These are phyloP conservation scores for Patella ulyssiponensis DNA, from an alignment of 2,888 invertebrate species.

Conservation along the genomic window DNA sequence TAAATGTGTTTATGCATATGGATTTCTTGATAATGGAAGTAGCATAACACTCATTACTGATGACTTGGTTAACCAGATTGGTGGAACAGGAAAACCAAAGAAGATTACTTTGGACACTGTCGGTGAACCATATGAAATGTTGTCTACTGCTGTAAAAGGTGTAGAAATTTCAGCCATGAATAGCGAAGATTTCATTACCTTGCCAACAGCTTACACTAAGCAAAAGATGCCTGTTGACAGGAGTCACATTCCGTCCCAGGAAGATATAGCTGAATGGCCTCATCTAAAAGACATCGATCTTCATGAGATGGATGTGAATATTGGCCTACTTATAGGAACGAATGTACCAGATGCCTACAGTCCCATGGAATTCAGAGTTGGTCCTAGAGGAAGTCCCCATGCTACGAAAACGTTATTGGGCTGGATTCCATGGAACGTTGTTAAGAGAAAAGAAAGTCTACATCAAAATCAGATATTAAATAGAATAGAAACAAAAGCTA, in stretches of 20 bases:
- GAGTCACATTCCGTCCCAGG: conserved; percentile 17
- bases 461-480: neutral
- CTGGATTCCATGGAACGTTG: conserved; percentile 10
- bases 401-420: conserved; percentile 20
- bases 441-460: neutral
- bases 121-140: conserved; percentile 1
- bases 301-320: conserved; percentile 13
- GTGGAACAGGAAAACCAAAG: conserved; percentile 11
- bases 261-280: conserved; percentile 17
- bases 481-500: neutral
- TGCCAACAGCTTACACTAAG: conserved; percentile 18
- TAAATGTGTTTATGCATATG: conserved; percentile 14
- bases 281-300: conserved; percentile 18
- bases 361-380: neutral
- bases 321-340: conserved; percentile 23
- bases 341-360: conserved; percentile 24
- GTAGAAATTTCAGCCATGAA: conserved; percentile 13
- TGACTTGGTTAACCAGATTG: neutral
- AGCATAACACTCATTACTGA: conserved; percentile 18
- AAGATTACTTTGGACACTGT: conserved; percentile 19
- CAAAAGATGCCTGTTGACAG: conserved; percentile 19
- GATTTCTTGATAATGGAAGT: conserved; percentile 23
- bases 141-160: neutral
- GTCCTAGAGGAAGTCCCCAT: conserved; percentile 21
- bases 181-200: neutral